A percentile compares a stretch with the other conserved stretches of the same genome.
Conservation (phyloP, 2,113 vertebrate species). For the Ptychochromis oligacanthus region DNA sequence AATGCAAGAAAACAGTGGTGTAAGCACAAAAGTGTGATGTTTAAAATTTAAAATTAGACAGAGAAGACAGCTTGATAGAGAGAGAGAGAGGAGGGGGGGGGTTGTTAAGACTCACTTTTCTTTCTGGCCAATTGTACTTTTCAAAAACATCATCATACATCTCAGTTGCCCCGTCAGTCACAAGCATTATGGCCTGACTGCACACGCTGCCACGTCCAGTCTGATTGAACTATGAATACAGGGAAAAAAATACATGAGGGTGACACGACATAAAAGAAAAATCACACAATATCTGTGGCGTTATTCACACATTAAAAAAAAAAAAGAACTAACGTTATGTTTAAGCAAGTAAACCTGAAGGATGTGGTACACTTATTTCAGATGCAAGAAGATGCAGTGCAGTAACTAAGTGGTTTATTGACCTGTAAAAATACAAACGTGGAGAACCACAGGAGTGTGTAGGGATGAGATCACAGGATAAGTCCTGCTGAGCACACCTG, state of each 20-base stretch:
- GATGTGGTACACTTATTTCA: slow-evolving; percentile 39
- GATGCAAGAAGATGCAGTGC: slow-evolving; percentile 67
- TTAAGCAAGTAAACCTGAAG: slow-evolving; percentile 42
- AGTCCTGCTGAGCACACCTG: slow-evolving; percentile 54
- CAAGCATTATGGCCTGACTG: slow-evolving; percentile 97
- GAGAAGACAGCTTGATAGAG: neutral
- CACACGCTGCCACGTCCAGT: slow-evolving; percentile 95
- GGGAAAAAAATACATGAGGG: neutral
- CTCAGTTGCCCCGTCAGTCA: slow-evolving; percentile 94
- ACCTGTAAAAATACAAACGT: slow-evolving; percentile 63
- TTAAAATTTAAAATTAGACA: neutral
- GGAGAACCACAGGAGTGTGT: slow-evolving; percentile 36
- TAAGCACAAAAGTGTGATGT: slow-evolving; percentile 27
- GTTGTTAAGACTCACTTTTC: slow-evolving; percentile 87
- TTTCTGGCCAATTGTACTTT: slow-evolving; percentile 95
- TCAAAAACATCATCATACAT: slow-evolving; percentile 95
- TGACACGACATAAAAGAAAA: neutral
- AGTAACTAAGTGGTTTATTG: slow-evolving; percentile 79
- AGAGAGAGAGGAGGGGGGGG: neutral
- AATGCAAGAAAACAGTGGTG: slow-evolving; percentile 31
- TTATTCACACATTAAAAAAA: neutral
- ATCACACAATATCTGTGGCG: neutral
- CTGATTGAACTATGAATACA: slow-evolving; percentile 88
- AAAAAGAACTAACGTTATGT: slow-evolving; percentile 23
- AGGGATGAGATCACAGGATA: slow-evolving; percentile 15